Evolutionary conservation across 2,113 vertebrate genomes (phyloP), one percentile per base, ranked within the genome.

Genomic region (Galeopterus variegatus): DNA sequence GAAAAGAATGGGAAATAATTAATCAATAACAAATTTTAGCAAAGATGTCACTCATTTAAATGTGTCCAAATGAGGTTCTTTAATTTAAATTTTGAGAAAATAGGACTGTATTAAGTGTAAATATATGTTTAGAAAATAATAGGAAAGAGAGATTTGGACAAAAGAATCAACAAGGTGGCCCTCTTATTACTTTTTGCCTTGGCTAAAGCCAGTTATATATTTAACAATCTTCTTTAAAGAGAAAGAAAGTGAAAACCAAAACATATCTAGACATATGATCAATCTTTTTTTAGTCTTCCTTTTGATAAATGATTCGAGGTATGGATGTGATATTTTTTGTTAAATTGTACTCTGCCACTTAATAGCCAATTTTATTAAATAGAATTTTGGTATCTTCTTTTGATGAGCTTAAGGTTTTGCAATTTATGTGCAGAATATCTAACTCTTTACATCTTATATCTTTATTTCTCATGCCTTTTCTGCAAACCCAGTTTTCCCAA

Each of bases 321-420:
- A 60, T 81, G 19, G 56, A 45, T 76, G 15, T 81, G 50, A 21
- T 77, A 90, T 76, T 85, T 75, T 93, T 62, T 87, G 60, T 75
- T 70, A 90, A 83, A 90, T 17, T 90, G 21, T 95, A 45, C 28
- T 87, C 23, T 88, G 52, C 11, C 94, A 88, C 17, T 95, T 95
- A 96, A 72, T 92, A 76, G 95, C 56, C 28, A 76, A 52, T 95
- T 80, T 13, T 19, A 65, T 93, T 90, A 96, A 89, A 70, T 54
- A 48, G 36, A 90, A 65, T 76, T 86, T 82, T 95, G 70, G 85
- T 79, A 58, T 90, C 50, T 84, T 84, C 65, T 31, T 86, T 90
- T 77, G n/a, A 95, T 62, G 67, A 92, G 50, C 17, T 89, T 88
- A 86, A 86, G 24, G 10, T 92, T 96, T 95, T 84, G 5, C 11